These are phyloP conservation scores for Eilema sororculum DNA, from an alignment of 2,888 invertebrate species.

Conservation along the genomic window DNA sequence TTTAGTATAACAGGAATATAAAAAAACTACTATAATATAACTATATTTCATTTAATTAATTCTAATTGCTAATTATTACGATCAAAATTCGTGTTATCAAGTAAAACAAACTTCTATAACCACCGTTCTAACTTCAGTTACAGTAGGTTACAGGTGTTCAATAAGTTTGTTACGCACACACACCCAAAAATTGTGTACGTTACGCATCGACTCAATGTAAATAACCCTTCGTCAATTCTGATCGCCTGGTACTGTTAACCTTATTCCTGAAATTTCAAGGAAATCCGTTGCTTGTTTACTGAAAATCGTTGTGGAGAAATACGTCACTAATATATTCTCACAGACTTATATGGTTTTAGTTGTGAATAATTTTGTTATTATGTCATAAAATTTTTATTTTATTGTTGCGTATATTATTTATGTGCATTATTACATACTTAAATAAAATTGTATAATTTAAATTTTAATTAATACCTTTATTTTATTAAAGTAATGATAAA, in stretches of 20 bases:
- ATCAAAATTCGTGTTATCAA: neutral
- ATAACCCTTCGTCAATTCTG: constrained; percentile 57
- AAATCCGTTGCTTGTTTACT: constrained; percentile 54
- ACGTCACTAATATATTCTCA: neutral
- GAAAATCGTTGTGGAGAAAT: constrained; percentile 2
- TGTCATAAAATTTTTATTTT: too few species aligned
- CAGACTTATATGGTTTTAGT: neutral
- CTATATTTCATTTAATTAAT: too few species aligned
- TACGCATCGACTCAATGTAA: constrained; percentile 33
- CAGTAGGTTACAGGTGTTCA: constrained; percentile 66
- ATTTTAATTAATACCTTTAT: too few species aligned
- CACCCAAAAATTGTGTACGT: constrained; percentile 29
- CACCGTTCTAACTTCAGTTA: constrained; percentile 32
- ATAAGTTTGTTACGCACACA: constrained; percentile 56
- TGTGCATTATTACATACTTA: too few species aligned
- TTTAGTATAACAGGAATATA: too few species aligned
- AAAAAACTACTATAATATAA: too few species aligned
- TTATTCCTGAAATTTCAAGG: constrained; percentile 85
- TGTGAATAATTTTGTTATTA: neutral
- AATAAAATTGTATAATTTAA: too few species aligned
- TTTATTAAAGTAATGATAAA: too few species aligned
- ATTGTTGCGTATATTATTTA: too few species aligned
- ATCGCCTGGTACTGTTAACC: constrained; percentile 81
- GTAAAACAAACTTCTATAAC: constrained; percentile 13
- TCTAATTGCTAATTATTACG: too few species aligned